Evolutionary conservation across 2,113 vertebrate species (phyloP).

Genomic region (Gymnocephalus cernua): DNA sequence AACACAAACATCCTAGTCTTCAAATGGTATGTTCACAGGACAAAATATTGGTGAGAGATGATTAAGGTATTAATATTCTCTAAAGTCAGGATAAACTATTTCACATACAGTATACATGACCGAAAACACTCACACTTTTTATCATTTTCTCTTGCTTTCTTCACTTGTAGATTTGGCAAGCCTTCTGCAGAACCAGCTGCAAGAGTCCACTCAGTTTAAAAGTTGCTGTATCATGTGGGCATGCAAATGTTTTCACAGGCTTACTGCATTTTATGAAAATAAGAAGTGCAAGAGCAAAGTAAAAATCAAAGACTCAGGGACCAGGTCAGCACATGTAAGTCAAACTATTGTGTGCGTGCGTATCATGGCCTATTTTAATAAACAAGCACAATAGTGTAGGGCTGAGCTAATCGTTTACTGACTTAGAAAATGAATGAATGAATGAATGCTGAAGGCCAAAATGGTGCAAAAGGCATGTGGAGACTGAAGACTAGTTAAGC

Average conservation of each 20-base stretch:
- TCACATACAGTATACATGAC: constrained; percentile 60
- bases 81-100: constrained; percentile 60
- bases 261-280: constrained; percentile 69
- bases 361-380: constrained; percentile 44
- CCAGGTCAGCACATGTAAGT: constrained; percentile 49
- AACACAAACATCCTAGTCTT: constrained; percentile 72
- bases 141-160: constrained; percentile 43
- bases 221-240: constrained; percentile 52
- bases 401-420: constrained; percentile 28
- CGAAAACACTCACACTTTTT: constrained; percentile 50
- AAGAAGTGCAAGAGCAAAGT: constrained; percentile 63
- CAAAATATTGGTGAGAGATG: constrained; percentile 53
- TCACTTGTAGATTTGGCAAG: constrained; percentile 76
- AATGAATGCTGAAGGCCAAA: constrained; percentile 81
- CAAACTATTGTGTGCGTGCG: constrained; percentile 48
- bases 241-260: constrained; percentile 71
- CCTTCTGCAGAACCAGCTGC: constrained; percentile 81
- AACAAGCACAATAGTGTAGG: constrained; percentile 46
- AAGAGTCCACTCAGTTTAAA: constrained; percentile 51
- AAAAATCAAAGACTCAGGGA: constrained; percentile 49
- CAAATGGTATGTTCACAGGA: constrained; percentile 62
- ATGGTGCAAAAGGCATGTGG: constrained; percentile 84
- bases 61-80: constrained; percentile 51
- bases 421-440: constrained; percentile 41
- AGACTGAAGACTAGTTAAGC: constrained; percentile 72